phyloP scores from a whole-genome alignment of 2,888 invertebrate species.

The Dugesia japonica region DNA sequence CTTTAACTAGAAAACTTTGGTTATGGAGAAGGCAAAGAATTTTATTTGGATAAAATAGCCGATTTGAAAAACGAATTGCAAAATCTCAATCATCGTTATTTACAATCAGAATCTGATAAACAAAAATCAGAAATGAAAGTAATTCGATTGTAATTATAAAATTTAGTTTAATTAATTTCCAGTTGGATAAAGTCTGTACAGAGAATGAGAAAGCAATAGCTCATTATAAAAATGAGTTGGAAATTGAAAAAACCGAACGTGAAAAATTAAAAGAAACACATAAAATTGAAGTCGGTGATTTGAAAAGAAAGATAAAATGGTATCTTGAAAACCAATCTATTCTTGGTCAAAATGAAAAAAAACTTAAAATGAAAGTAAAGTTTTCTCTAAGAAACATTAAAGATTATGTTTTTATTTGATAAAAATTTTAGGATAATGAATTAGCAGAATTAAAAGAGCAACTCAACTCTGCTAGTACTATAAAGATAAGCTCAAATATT shows the following conservation, averaged over 20 bases:
- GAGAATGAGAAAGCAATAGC: background rate
- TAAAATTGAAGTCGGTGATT: background rate
- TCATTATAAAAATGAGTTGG: background rate
- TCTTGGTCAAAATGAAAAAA: background rate
- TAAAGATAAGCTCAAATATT: background rate
- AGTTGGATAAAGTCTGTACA: background rate
- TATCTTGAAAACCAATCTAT: conserved; percentile 17
- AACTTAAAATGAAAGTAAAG: background rate
- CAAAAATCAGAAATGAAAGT: background rate
- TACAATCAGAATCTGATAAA: background rate
- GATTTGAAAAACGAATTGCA: background rate
- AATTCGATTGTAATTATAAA: background rate
- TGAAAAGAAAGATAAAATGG: conserved; percentile 3
- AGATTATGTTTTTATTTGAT: background rate
- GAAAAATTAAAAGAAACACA: background rate
- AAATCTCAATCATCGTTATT: background rate
- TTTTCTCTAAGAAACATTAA: background rate
- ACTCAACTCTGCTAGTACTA: background rate
- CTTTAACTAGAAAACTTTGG: background rate
- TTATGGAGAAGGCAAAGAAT: background rate
- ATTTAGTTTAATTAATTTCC: background rate
- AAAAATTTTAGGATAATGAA: background rate
- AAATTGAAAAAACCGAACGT: background rate
- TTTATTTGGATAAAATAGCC: background rate
- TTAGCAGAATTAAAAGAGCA: background rate